These are phyloP conservation scores for Eucidaris tribuloides DNA, from an alignment of 35 echinoderm and acorn worm genomes.

Conservation along the genomic window DNA sequence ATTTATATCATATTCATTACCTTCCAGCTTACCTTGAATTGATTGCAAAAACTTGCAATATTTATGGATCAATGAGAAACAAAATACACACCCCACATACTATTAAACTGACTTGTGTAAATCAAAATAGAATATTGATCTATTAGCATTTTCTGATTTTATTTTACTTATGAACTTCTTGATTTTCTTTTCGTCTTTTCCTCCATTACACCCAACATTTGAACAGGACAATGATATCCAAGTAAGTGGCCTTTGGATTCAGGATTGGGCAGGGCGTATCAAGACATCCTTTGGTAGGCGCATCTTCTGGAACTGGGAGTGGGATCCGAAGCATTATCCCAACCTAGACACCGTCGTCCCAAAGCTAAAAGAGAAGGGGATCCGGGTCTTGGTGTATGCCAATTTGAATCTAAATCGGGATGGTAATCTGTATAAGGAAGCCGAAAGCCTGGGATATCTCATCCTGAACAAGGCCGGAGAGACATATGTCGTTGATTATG, in stretches of 20 bases:
- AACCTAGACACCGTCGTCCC: constrained; percentile 74
- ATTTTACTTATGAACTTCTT: too few species aligned
- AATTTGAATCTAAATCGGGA: constrained; percentile 86
- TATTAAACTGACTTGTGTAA: too few species aligned
- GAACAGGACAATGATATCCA: constrained; percentile 62
- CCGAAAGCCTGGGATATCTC: constrained; percentile 48
- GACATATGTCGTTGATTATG: constrained; percentile 84
- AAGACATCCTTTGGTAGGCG: constrained; percentile 79
- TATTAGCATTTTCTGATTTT: too few species aligned
- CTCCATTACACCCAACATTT: too few species aligned
- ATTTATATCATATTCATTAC: too few species aligned
- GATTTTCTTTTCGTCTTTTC: too few species aligned
- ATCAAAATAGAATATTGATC: too few species aligned
- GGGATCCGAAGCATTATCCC: constrained; percentile 91
- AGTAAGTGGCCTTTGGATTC: constrained; percentile 90
- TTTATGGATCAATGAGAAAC: too few species aligned
- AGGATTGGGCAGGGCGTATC: constrained; percentile 92
- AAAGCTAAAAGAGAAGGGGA: constrained; percentile 45
- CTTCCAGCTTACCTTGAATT: too few species aligned
- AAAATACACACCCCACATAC: too few species aligned
- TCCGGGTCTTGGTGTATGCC: constrained; percentile 64
- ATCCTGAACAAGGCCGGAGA: constrained; percentile 69
- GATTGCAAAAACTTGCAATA: too few species aligned
- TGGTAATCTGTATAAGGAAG: constrained; percentile 79
- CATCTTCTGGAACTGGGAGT: constrained; percentile 99